Conservation (phyloP, 2,113 vertebrate genomes). For the Chlorodrepanis virens region DNA sequence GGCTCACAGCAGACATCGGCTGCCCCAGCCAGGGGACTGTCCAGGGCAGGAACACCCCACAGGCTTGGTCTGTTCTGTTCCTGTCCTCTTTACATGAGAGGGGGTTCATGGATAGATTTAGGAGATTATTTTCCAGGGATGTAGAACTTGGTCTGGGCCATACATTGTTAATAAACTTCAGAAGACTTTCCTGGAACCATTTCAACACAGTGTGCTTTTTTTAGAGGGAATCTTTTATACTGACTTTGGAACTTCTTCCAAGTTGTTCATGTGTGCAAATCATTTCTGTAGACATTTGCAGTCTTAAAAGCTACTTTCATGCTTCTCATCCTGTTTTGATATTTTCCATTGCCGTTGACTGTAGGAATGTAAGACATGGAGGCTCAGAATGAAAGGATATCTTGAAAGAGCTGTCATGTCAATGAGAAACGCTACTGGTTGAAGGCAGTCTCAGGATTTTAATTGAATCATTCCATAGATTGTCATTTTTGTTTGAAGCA, state of each 20-base stretch:
- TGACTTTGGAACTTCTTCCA: not conserved
- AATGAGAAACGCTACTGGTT: not conserved
- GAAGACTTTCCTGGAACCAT: not conserved
- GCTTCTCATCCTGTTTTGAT: not conserved
- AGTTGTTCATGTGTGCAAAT: not conserved
- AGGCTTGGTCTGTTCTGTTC: not conserved
- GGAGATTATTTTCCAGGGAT: not conserved
- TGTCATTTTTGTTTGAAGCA: not conserved
- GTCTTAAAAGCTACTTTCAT: not conserved
- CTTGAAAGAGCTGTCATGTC: not conserved
- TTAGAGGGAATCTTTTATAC: not conserved
- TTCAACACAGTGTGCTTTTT: not conserved
- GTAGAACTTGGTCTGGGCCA: not conserved
- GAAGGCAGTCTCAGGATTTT: not conserved
- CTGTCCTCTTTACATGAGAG: not conserved
- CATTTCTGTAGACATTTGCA: not conserved
- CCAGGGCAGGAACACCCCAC: not conserved
- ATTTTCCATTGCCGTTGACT: not conserved
- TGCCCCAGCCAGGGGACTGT: no score
- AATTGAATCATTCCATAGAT: not conserved
- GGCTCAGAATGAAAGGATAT: not conserved
- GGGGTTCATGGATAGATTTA: accelerated
- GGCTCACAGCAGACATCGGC: not conserved
- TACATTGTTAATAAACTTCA: not conserved
- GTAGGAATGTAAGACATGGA: not conserved